Evolutionary conservation across 1,140 invertebrate genomes (phyloP).

Genomic region (Brachionus koreanus): DNA sequence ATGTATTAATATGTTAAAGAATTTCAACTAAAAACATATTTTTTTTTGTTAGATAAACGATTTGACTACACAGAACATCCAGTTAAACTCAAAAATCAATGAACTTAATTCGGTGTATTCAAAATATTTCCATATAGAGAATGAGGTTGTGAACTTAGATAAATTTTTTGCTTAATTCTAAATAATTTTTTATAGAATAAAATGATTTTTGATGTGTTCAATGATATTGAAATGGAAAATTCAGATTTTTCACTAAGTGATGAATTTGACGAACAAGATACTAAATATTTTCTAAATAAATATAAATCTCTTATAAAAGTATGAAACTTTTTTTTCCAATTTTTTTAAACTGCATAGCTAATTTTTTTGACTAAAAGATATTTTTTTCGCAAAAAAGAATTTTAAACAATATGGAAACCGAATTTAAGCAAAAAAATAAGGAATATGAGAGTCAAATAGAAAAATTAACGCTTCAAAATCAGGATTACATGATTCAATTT

Average conservation of each 20-base stretch:
- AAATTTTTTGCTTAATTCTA: not conserved
- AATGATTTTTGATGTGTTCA: not conserved
- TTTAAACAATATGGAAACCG: not conserved
- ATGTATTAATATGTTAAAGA: not conserved
- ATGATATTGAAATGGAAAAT: not conserved
- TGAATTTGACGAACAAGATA: not conserved
- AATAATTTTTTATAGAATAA: not conserved
- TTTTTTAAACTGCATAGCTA: not conserved
- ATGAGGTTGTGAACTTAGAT: not conserved
- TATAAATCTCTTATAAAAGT: not conserved
- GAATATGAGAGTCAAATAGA: not conserved
- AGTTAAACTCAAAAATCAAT: not conserved
- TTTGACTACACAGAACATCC: not conserved
- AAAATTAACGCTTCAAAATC: not conserved
- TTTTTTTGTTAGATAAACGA: not conserved
- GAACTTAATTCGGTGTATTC: not conserved
- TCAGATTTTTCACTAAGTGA: not conserved
- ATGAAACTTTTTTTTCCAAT: not conserved
- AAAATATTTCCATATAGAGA: not conserved
- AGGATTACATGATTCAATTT: not conserved
- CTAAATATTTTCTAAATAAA: not conserved
- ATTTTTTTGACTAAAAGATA: not conserved
- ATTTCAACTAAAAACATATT: not conserved
- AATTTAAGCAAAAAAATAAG: not conserved
- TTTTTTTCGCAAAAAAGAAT: not conserved